phyloP scores from a whole-genome alignment of 2,113 vertebrate species.

The Pitta sordida region DNA sequence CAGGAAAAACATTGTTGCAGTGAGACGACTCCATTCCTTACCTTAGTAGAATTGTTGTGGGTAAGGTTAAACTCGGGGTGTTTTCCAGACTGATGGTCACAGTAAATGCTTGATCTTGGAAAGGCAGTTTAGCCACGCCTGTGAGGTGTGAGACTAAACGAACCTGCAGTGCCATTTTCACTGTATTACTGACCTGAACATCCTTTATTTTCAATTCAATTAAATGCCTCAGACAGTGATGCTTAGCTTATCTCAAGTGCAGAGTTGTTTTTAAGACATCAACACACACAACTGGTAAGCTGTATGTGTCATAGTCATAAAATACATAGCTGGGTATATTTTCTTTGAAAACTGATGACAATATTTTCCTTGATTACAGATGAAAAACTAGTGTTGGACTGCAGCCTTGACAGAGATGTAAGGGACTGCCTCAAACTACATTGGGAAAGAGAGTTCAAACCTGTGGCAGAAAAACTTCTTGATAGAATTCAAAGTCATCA shows the following conservation, averaged over 20 bases:
- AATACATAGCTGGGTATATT: background rate
- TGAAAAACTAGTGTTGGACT: slow-evolving; percentile 74
- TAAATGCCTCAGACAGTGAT: background rate
- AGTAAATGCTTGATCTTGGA: background rate
- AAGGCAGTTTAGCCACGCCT: background rate
- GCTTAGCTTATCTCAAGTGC: background rate
- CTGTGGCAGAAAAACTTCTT: slow-evolving; percentile 84
- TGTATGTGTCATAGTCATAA: background rate
- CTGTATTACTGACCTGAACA: background rate
- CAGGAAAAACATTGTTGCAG: background rate
- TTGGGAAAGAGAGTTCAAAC: slow-evolving; percentile 91
- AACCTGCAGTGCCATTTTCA: background rate
- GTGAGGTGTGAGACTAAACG: background rate
- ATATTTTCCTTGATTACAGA: slow-evolving; percentile 73
- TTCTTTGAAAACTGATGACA: background rate
- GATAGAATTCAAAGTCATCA: slow-evolving; percentile 70
- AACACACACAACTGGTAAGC: background rate
- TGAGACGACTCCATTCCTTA: background rate
- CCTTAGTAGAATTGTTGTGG: background rate
- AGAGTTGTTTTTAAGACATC: background rate
- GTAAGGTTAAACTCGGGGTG: background rate
- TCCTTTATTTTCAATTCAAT: background rate
- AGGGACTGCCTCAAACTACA: slow-evolving; percentile 77
- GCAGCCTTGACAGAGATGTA: slow-evolving; percentile 68
- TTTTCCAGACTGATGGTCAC: background rate